Evolutionary conservation across 2,797 vertebrate genomes (phyloP), one percentile per base, ranked within the genome.

Genomic region (Pantherophis vulpinus): DNA sequence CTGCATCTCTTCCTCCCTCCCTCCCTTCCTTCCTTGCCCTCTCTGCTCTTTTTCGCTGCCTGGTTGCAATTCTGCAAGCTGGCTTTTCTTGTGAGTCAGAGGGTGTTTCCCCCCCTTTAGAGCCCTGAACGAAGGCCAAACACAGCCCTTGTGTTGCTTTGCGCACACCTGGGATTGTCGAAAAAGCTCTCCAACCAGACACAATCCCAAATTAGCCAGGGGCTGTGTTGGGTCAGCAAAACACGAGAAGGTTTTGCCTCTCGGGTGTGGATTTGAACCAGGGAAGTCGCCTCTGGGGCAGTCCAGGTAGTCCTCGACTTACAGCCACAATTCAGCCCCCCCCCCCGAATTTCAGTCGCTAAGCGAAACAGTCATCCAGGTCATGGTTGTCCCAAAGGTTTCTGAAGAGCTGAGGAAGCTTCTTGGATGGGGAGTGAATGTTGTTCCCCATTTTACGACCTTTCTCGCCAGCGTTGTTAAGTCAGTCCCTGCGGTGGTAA

Each of bases 341-440:
- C 32, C 32, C 37, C 51, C 29, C 13, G 14, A 14, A n/a, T n/a
- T 6, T 32, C 1, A 0, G 6, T 32, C 7, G n/a, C n/a, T 70
- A 16, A 70, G n/a, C 0, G 66, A 18, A 32, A 70, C n/a, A 32
- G 2, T 70, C 60, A 11, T 11, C 60, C 9, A 1, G 25, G 25
- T 27, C 60, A 12, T 12, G 10, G 60, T 61, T 61, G 60, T 27
- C 60, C 60, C 23, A 18, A 58, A 27, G 23, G 8, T 61, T 61
- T 27, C 60, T 27, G 25, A 61, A 61, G 25, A 27, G 9, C 60
- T 27, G 9, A 61, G 27, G 25, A 61, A 11, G 25, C 60, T 11
- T 11, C 25, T 61, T 61, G 60, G 9, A 61, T 11, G 60, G 27
- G 25, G 1, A 32, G 66, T 32, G 14, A 32, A 32, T 70, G 3